Evolutionary conservation across 1,140 invertebrate species (phyloP).

Genomic region (Microplitis mediator): DNA sequence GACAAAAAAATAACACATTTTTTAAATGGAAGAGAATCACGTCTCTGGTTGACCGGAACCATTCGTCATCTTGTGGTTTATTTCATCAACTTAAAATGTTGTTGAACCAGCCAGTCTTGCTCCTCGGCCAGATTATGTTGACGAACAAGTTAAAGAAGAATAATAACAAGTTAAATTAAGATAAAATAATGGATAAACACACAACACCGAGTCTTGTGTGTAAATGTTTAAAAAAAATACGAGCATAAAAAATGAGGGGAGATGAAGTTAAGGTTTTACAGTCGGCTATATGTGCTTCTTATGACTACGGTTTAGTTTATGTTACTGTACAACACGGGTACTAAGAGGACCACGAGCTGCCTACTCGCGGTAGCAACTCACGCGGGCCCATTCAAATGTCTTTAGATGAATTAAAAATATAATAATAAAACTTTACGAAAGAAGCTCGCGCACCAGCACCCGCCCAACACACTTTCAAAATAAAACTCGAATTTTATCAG

Average conservation of each 20-base stretch:
- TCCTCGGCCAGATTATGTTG: too few species aligned
- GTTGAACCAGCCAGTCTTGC: conserved; percentile 32
- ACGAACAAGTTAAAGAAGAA: too few species aligned
- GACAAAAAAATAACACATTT: not conserved
- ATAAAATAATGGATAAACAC: conserved; percentile 56
- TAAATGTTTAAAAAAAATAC: conserved; percentile 39
- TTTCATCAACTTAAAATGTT: conserved; percentile 45
- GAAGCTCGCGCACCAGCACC: too few species aligned
- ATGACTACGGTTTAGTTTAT: conserved; percentile 36
- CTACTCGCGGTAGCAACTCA: conserved; percentile 27
- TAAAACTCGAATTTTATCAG: too few species aligned
- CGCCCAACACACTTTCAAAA: too few species aligned
- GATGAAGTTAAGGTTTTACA: conserved; percentile 10
- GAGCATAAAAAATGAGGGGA: too few species aligned
- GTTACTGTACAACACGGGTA: not conserved
- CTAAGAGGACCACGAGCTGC: not conserved
- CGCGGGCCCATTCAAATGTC: conserved; percentile 46
- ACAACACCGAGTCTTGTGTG: conserved; percentile 4
- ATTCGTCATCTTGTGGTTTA: conserved; percentile 47
- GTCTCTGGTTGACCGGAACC: conserved; percentile 42
- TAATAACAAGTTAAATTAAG: conserved; percentile 41
- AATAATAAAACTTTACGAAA: not conserved
- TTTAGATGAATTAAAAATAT: conserved; percentile 27
- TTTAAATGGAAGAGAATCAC: conserved; percentile 36
- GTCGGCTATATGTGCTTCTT: conserved; percentile 11